These are phyloP conservation scores for Haemorhous mexicanus DNA, from an alignment of 2,113 vertebrate genomes.

Conservation along the genomic window DNA sequence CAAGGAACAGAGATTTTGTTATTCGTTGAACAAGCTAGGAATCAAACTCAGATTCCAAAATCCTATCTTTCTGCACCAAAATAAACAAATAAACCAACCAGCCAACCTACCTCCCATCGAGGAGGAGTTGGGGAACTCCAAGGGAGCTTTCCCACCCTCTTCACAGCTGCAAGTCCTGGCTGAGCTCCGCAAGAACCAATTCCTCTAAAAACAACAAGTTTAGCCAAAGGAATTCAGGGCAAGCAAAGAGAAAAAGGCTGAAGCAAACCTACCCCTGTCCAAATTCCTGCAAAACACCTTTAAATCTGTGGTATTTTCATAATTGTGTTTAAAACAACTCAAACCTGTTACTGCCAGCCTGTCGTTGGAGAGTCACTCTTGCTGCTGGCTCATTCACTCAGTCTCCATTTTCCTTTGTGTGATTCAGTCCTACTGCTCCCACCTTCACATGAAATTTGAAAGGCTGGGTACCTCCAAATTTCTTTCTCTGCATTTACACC, in stretches of 20 bases:
- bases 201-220: not conserved
- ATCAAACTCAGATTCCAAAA: not conserved
- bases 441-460: not conserved
- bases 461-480: not conserved
- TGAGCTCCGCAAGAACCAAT: not conserved
- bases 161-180: not conserved
- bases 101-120: not conserved
- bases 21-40: not conserved
- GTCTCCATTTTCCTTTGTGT: not conserved
- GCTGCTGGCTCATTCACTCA: not conserved
- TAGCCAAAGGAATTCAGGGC: not conserved
- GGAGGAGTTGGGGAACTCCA: not conserved
- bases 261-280: not conserved
- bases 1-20: not conserved
- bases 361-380: not conserved
- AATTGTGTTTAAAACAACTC: not conserved
- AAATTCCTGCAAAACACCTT: not conserved
- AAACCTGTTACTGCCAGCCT: conserved; percentile 8
- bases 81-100: not conserved
- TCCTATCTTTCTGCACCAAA: not conserved
- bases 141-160: not conserved
- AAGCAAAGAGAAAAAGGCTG: not conserved
- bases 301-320: not conserved
- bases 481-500: not conserved
- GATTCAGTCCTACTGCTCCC: not conserved